Evolutionary conservation across 37 sponge, comb jelly and placozoan species (phyloP), one percentile per base, ranked within the genome.

Genomic region (Eunapius fragilis): DNA sequence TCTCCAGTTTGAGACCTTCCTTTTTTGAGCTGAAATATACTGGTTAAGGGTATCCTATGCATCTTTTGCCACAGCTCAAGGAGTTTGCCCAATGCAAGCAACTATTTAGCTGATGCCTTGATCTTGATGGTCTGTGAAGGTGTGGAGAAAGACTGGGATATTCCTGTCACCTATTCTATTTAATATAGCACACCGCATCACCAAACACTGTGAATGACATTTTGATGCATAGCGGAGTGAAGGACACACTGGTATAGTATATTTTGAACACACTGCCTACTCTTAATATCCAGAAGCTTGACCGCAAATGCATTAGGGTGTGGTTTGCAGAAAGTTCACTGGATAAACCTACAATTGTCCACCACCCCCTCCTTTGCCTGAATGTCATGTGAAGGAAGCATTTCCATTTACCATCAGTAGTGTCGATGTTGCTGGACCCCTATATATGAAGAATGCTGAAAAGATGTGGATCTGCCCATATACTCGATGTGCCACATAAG

Each of bases 401-500:
- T 69, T 68, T 76, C 37, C 85, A 17, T 85, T 85, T 69, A 19
- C 3, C 2, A 33, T 2, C 26, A 41, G 32, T 31, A 74, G 83
- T 13, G 74, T 82, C 11, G 83, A 82, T 34, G 23, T 74, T n/a
- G 84, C 84, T 5, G 75, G 84, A 19, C 75, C 74, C 27, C 41
- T 81, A 12, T 32, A 81, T 31, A 34, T 32, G 3, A 24, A 25
- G 70, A 78, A 25, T 30, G 35, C 35, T n/a, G 31, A 83, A 28
- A 83, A 83, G 75, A 75, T 34, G 25, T 83, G 84, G 84, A 73
- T 74, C 6, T 74, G 70, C 10, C 34, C 69, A 2, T 81, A 70
- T 12, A 69, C 82, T 23, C 72, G 74, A 13, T 72, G 84, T 74
- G 84, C 35, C 27, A 83, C 84, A 24, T 48, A 75, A n/a, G 84